Conservation (phyloP, 37 sponge, comb jelly and placozoan species). For the Bolinopsis microptera region DNA sequence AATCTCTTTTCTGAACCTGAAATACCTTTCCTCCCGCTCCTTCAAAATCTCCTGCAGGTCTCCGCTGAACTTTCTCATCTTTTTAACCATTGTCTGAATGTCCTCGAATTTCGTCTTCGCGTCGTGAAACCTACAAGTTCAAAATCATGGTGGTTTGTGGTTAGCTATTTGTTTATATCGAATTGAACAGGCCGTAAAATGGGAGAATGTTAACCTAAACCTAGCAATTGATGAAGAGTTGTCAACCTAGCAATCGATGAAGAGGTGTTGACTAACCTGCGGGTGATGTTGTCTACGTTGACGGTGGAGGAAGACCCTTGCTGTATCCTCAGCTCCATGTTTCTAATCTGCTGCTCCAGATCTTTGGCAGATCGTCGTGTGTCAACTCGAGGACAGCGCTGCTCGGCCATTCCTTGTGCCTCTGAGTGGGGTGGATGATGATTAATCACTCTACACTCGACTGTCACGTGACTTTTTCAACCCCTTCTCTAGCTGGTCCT, state of each 20-base stretch:
- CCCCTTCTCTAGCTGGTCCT: too few relatives aligned
- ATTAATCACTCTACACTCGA: too few relatives aligned
- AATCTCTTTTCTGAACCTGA: slow-evolving; percentile 70
- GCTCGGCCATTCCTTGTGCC: slow-evolving; percentile 13
- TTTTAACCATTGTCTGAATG: slow-evolving; percentile 59
- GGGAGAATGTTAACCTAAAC: too few relatives aligned
- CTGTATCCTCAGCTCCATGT: slow-evolving; percentile 68
- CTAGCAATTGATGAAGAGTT: too few relatives aligned
- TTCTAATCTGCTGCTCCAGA: slow-evolving; percentile 77
- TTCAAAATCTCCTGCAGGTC: slow-evolving; percentile 68
- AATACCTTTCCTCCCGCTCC: slow-evolving; percentile 68
- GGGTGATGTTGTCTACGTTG: slow-evolving; percentile 12
- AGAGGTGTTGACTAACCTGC: too few relatives aligned
- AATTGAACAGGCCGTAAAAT: too few relatives aligned
- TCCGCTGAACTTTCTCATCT: slow-evolving; percentile 69
- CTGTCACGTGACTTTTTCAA: too few relatives aligned
- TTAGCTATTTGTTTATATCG: too few relatives aligned
- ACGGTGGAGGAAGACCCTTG: slow-evolving; percentile 36
- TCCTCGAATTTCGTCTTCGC: slow-evolving; percentile 69
- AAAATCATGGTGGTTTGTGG: too few relatives aligned
- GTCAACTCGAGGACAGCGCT: slow-evolving; percentile 45
- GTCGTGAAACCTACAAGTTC: slow-evolving; percentile 67
- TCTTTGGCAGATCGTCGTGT: slow-evolving; percentile 54
- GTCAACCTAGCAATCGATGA: too few relatives aligned
- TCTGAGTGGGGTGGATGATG: slow-evolving; percentile 11